Evolutionary conservation across 2,113 vertebrate species (phyloP), one percentile per base, ranked within the genome.

Genomic region (Fukomys damarensis): DNA sequence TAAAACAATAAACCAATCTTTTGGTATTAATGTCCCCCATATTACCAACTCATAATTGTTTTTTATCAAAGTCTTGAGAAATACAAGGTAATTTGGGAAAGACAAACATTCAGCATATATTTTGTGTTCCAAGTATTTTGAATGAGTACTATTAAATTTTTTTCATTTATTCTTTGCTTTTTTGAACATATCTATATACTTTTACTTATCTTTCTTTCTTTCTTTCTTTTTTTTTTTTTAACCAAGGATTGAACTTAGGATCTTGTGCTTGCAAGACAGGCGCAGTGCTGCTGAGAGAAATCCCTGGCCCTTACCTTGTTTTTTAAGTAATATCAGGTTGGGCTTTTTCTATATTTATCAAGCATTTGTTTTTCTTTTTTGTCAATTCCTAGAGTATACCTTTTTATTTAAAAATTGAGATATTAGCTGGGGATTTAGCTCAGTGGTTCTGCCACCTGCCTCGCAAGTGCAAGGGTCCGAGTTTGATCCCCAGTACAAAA

Each of bases 1-100:
- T 74, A 83, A 97, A 95, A 87, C 94, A 70, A 86, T 81, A 80
- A 92, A 83, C 59, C 5, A 70, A 80, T 88, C 49, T 54, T 92
- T 41, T 86, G 54, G 92, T 56, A 19, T 85, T 77, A 81, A 56
- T 74, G 35, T 65, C 30, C 28, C 26, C 3, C 20, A 84, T 9
- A 63, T 49, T 83, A 7, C 79, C 91, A 86, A 94, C 91, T 65
- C 38, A 88, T 81, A 79, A 2, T 95, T 85, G 43, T 43, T 94
- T 94, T 97, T 88, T 63, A 79, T 49, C 72, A 87, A 46, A 58
- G 35, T 54, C 4, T 65, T 32, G 59, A 79, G 16, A 93, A 89
- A 95, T 93, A 35, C 24, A 94, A 83, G 9, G 12, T 41, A 35
- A 12, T 58, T 1, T 26, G 12, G 7, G 5, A 32, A 41, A 88